Evolutionary conservation across 37 sponge, comb jelly and placozoan species (phyloP), one percentile per base, ranked within the genome.

Genomic region (Spongilla lacustris): DNA sequence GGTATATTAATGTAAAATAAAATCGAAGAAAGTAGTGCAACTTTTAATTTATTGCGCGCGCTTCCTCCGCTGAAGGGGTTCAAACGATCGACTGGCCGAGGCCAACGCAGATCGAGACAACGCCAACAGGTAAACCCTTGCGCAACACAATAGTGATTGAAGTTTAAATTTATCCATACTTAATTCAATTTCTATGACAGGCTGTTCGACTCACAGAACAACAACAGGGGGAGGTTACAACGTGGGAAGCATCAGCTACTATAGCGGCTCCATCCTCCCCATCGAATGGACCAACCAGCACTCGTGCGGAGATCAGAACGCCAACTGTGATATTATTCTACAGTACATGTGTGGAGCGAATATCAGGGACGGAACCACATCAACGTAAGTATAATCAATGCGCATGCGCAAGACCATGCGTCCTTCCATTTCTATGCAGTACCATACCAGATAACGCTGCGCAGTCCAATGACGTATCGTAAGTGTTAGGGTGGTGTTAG

Each of bases 231-330:
- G 0, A n/a, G 99, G 99, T 36, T 99, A 99, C 90, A 99, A 99
- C 75, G 96, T 93, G 67, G 99, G 97, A 22, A 94, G 93, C 75
- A 80, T 97, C 41, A 94, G 96, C 86, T 99, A 99, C 92, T 99
- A 97, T 76, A 74, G 79, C 10, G 98, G 96, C 3, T 96, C 96
- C 0, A 81, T 82, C 30, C 91, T 99, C 14, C 27, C 87, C 36
- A 50, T 99, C 36, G 99, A 99, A 76, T 99, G 99, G 99, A 99
- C 99, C 83, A 99, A 99, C 82, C 99, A 99, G 88, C 99, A 99
- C 87, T 94, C 96, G 37, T 99, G 99, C 46, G 91, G 88, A 13
- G 96, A 97, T 74, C 91, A 87, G 41, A 97, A 99, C 91, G 92
- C 92, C 96, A 78, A 93, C 95, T 99, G 99, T 72, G 91, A 97